These are phyloP conservation scores for Altica lythri DNA, from an alignment of 2,888 invertebrate genomes.

Conservation along the genomic window DNA sequence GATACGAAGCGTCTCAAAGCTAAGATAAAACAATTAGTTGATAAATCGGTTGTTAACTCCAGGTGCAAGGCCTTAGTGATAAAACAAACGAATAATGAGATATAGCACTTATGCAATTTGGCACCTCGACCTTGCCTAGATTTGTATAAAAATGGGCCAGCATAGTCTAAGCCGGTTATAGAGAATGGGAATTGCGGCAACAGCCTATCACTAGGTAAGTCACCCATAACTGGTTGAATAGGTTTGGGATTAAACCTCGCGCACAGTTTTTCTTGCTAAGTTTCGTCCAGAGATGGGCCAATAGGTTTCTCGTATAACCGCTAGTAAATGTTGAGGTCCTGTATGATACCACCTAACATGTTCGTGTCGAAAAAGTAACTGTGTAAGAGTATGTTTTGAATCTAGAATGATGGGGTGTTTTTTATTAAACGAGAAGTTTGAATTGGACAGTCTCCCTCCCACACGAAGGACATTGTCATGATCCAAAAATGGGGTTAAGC, in stretches of 20 bases:
- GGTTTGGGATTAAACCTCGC: constrained; percentile 11
- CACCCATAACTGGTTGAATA: constrained; percentile 19
- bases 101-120: no score
- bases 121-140: no score
- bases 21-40: no score
- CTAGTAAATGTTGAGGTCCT: constrained; percentile 17
- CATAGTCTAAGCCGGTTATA: constrained; percentile 17
- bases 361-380: not conserved
- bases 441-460: not conserved
- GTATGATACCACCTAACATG: not conserved
- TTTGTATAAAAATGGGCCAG: constrained; percentile 24
- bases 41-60: no score
- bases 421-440: not conserved
- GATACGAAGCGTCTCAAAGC: no score
- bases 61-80: no score
- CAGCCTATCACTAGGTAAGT: constrained; percentile 14
- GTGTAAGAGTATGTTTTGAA: not conserved
- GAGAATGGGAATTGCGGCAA: constrained; percentile 9
- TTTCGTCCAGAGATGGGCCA: constrained; percentile 17
- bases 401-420: constrained; percentile 2
- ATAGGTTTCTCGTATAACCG: constrained; percentile 10
- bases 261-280: constrained; percentile 4
- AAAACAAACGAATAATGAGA: no score
- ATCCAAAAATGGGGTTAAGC: not conserved
- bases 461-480: not conserved